phyloP scores from a whole-genome alignment of 2,797 vertebrate genomes.

The Urocyon cinereoargenteus region DNA sequence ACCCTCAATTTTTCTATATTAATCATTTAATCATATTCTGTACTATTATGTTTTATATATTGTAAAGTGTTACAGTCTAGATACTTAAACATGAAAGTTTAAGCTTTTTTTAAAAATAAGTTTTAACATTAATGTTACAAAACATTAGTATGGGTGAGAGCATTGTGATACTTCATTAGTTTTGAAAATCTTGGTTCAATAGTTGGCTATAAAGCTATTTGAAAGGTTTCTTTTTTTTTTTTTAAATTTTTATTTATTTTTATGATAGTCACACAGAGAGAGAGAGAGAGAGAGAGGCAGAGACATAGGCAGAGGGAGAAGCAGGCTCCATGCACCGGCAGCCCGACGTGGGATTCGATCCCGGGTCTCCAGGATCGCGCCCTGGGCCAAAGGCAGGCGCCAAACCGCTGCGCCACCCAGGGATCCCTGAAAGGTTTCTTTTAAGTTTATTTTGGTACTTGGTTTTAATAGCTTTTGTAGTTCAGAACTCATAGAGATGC shows the following conservation, averaged over 20 bases:
- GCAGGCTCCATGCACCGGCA: no score
- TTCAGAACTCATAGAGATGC: not conserved
- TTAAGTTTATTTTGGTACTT: constrained; percentile 53
- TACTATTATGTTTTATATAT: not conserved
- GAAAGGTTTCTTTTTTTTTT: constrained; percentile 58
- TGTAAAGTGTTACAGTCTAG: constrained; percentile 4
- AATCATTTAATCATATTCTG: not conserved
- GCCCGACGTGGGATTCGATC: no score
- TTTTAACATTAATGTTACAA: not conserved
- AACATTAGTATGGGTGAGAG: constrained; percentile 4
- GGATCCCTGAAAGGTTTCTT: constrained; percentile 58
- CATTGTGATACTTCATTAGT: constrained; percentile 26
- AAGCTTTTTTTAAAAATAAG: not conserved
- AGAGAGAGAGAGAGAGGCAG: no score
- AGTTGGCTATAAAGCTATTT: constrained; percentile 10
- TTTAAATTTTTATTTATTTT: no score
- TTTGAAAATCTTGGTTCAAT: constrained; percentile 45
- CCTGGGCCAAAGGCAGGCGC: no score
- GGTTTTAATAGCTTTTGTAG: not conserved
- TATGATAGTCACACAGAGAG: no score
- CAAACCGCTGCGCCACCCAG: no score
- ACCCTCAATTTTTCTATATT: not conserved
- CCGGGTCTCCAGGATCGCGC: no score
- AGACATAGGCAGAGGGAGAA: no score
- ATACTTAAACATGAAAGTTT: not conserved